Conservation (phyloP, 1,140 invertebrate genomes). For the Antheraea mylitta region DNA sequence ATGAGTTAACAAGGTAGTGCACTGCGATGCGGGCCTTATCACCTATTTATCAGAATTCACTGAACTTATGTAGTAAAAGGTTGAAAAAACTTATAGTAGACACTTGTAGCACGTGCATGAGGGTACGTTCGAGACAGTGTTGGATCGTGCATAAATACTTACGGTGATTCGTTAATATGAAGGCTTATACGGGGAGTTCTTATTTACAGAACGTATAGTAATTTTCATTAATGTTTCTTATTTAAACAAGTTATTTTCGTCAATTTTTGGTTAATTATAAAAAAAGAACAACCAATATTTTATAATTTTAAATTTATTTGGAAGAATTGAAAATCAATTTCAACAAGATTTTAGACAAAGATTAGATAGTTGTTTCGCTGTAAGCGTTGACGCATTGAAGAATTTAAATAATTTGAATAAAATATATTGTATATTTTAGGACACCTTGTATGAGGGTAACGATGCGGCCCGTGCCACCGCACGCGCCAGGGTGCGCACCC, state of each 20-base stretch:
- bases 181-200: not conserved
- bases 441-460: constrained; percentile 53
- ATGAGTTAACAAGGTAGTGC: constrained; percentile 24
- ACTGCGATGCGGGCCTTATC: constrained; percentile 57
- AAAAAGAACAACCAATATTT: no score
- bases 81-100: constrained; percentile 44
- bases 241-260: not conserved
- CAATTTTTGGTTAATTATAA: not conserved
- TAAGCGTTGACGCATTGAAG: not conserved
- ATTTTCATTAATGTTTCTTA: not conserved
- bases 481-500: constrained; percentile 62
- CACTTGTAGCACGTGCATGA: constrained; percentile 49
- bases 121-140: constrained; percentile 32
- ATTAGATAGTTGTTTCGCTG: not conserved
- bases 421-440: not conserved
- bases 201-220: not conserved
- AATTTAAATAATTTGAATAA: not conserved
- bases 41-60: constrained; percentile 5
- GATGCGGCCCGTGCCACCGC: constrained; percentile 45
- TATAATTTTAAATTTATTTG: no score
- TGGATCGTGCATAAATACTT: constrained; percentile 25
- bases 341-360: not conserved
- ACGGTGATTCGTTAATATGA: not conserved
- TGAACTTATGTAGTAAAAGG: constrained; percentile 21
- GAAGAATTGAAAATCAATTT: no score